A percentile compares a stretch with the other conserved stretches of the same genome.
These are phyloP conservation scores for Mareca penelope DNA, from an alignment of 2,797 vertebrate species.

Conservation along the genomic window DNA sequence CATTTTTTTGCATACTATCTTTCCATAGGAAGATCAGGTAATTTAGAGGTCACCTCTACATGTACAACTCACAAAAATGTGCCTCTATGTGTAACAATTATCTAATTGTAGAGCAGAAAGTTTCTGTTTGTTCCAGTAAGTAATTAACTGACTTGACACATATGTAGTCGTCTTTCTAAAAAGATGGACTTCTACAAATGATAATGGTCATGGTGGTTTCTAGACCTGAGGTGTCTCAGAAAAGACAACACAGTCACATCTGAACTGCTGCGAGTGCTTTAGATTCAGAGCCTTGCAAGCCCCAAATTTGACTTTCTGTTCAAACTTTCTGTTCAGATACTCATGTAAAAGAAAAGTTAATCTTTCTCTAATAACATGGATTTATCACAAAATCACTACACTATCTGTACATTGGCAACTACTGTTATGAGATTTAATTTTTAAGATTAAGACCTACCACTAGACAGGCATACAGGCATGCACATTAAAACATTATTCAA, in stretches of 20 bases:
- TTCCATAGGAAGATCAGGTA: background rate
- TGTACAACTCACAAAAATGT: background rate
- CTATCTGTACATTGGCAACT: background rate
- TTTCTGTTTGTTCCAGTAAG: background rate
- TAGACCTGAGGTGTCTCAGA: background rate
- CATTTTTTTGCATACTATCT: background rate
- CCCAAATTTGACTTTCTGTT: background rate
- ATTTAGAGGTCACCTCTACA: background rate
- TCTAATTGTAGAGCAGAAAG: background rate
- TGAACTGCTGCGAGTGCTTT: background rate
- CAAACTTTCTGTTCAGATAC: background rate
- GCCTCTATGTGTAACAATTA: background rate
- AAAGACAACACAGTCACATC: background rate
- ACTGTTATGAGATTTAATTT: background rate
- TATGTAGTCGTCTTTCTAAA: background rate
- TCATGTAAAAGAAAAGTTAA: background rate
- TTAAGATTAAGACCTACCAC: background rate
- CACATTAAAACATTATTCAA: background rate
- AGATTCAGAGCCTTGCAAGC: background rate
- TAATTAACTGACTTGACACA: background rate
- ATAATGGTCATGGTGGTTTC: background rate
- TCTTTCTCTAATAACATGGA: background rate
- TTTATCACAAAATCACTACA: background rate
- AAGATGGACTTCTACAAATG: background rate
- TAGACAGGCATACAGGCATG: background rate